Evolutionary conservation across 2,113 vertebrate genomes (phyloP).

Genomic region (Phrynosoma blainvillii): DNA sequence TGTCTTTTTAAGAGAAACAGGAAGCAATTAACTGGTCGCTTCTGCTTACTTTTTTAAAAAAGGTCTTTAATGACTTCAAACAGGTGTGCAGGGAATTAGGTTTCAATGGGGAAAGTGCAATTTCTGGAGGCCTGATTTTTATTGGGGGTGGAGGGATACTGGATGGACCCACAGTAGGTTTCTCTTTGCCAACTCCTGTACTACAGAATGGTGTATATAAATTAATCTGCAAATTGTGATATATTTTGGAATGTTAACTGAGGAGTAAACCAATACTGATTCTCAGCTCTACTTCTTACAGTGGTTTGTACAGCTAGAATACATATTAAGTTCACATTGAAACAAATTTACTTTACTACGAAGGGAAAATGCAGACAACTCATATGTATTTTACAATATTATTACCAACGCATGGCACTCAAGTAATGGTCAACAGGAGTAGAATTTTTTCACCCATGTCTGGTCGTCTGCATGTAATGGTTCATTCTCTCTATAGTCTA

Average conservation of each 20-base stretch:
- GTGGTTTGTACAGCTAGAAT: neutral
- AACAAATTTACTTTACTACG: neutral
- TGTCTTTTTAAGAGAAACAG: too few species aligned
- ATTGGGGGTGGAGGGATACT: too few species aligned
- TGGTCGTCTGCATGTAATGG: neutral
- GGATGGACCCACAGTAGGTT: too few species aligned
- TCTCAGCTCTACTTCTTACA: neutral
- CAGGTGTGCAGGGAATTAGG: too few species aligned
- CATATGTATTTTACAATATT: neutral
- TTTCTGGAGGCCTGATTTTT: too few species aligned
- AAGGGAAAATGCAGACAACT: neutral
- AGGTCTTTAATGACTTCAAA: too few species aligned
- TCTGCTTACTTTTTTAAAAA: too few species aligned
- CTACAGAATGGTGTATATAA: neutral
- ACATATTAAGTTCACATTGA: neutral
- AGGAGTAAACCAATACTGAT: neutral
- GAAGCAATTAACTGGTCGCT: too few species aligned
- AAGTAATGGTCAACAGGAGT: neutral
- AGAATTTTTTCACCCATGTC: neutral
- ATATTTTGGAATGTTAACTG: neutral
- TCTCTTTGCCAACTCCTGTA: too few species aligned
- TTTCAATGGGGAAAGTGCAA: too few species aligned
- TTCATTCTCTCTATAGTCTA: neutral
- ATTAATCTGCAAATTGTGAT: neutral
- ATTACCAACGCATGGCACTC: neutral